Evolutionary conservation across 2,888 invertebrate genomes (phyloP).

Genomic region (Yponomeuta plumbellus): DNA sequence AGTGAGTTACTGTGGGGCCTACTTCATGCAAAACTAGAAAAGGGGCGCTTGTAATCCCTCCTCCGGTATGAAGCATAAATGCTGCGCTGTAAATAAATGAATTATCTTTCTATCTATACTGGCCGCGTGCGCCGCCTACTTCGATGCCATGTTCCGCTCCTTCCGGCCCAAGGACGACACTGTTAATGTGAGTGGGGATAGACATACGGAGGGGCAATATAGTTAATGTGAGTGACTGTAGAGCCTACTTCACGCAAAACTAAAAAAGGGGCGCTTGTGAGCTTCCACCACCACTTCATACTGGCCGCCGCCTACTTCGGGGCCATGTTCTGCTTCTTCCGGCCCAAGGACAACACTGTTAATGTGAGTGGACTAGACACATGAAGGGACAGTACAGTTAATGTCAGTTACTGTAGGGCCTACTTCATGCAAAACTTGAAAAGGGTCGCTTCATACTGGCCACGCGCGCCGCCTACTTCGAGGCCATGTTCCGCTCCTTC

Average conservation of each 20-base stretch:
- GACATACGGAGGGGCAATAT: slow-evolving; percentile 86
- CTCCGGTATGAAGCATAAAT: too few species aligned
- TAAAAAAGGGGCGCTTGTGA: slow-evolving; percentile 72
- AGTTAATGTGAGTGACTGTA: slow-evolving; percentile 77
- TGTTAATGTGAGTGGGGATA: too few species aligned
- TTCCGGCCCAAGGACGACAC: too few species aligned
- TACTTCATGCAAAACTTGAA: too few species aligned
- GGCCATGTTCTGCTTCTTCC: slow-evolving; percentile 86
- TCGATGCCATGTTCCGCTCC: slow-evolving; percentile 97
- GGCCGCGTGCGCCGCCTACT: slow-evolving; percentile 94
- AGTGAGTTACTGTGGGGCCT: too few species aligned
- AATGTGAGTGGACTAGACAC: slow-evolving; percentile 30
- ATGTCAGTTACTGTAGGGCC: too few species aligned
- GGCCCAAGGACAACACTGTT: background rate
- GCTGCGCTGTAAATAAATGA: too few species aligned
- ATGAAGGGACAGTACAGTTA: background rate
- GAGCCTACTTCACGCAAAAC: slow-evolving; percentile 19
- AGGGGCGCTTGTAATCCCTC: too few species aligned
- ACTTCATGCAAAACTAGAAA: too few species aligned
- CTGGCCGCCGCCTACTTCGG: slow-evolving; percentile 96
- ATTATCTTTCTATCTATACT: too few species aligned
- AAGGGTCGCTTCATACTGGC: slow-evolving; percentile 78
- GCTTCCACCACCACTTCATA: slow-evolving; percentile 93
- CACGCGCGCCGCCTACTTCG: slow-evolving; percentile 95
- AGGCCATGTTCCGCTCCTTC: slow-evolving; percentile 96